Evolutionary conservation across 1,140 invertebrate species (phyloP).

Genomic region (Cydia strobilella): DNA sequence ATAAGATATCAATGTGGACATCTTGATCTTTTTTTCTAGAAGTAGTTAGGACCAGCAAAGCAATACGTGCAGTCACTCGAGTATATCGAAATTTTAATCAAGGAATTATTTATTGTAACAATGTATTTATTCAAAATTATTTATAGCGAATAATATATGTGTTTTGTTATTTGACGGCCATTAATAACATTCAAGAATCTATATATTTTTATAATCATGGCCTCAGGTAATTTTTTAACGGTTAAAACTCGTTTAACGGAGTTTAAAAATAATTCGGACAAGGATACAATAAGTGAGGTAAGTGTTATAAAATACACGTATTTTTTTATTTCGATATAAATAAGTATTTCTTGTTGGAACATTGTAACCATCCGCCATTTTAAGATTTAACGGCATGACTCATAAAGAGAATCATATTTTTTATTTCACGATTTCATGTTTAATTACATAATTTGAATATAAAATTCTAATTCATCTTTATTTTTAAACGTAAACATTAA

Average conservation of each 20-base stretch:
- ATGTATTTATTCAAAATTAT: constrained; percentile 17
- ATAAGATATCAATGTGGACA: constrained; percentile 26
- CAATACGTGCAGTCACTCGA: constrained; percentile 53
- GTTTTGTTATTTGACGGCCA: constrained; percentile 38
- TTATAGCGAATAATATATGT: constrained; percentile 38
- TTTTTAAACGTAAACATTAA: too few relatives aligned
- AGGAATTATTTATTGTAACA: constrained; percentile 1
- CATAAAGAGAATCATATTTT: neutral
- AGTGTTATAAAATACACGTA: constrained; percentile 39
- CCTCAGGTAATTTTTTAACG: constrained; percentile 71
- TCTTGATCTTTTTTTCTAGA: neutral
- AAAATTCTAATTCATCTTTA: too few relatives aligned
- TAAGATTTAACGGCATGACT: constrained; percentile 32
- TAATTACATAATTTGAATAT: neutral
- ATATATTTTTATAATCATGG: constrained; percentile 57
- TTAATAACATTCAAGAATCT: constrained; percentile 33
- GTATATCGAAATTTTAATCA: constrained; percentile 40
- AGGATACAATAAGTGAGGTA: constrained; percentile 78
- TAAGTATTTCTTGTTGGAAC: neutral
- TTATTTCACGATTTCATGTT: neutral
- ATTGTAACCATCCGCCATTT: constrained; percentile 50
- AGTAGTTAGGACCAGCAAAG: constrained; percentile 50
- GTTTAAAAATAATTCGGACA: constrained; percentile 72
- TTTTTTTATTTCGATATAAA: constrained; percentile 23
- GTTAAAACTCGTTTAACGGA: constrained; percentile 76